Conservation (phyloP, 2,797 vertebrate genomes). For the Chlorospingus semifuscus region DNA sequence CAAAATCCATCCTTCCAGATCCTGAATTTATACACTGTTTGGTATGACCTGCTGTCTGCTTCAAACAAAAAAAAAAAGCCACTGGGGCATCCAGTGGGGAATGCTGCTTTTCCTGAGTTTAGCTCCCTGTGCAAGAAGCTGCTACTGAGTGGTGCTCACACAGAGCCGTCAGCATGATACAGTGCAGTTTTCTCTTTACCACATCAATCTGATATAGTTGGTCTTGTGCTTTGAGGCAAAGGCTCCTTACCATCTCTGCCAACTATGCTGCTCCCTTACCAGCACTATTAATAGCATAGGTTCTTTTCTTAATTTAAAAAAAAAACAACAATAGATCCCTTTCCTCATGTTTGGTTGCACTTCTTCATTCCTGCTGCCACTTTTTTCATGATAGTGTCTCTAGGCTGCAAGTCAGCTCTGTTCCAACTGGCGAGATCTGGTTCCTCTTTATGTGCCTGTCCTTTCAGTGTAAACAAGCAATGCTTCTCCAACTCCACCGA, state of each 20-base stretch:
- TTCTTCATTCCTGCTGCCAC: background rate
- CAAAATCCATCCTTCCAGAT: background rate
- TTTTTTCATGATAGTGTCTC: background rate
- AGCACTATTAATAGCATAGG: constrained; percentile 5
- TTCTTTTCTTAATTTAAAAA: background rate
- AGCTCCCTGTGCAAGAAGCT: background rate
- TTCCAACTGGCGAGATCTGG: background rate
- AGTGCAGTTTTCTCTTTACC: background rate
- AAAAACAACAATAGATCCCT: background rate
- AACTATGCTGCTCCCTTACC: background rate
- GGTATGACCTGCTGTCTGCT: background rate
- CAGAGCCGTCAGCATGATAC: background rate
- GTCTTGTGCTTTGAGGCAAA: background rate
- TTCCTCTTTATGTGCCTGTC: constrained; percentile 52
- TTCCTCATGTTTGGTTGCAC: background rate
- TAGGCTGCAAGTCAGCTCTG: background rate
- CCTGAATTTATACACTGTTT: background rate
- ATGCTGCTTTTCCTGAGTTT: constrained; percentile 22
- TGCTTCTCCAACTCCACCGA: constrained; percentile 83
- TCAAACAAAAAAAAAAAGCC: background rate
- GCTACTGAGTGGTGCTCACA: background rate
- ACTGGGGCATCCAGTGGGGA: background rate
- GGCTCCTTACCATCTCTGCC: background rate
- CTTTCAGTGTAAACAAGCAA: constrained; percentile 84
- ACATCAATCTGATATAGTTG: background rate